These are phyloP conservation scores for Tonatia bakeri DNA, from an alignment of 2,113 vertebrate genomes.

Conservation along the genomic window DNA sequence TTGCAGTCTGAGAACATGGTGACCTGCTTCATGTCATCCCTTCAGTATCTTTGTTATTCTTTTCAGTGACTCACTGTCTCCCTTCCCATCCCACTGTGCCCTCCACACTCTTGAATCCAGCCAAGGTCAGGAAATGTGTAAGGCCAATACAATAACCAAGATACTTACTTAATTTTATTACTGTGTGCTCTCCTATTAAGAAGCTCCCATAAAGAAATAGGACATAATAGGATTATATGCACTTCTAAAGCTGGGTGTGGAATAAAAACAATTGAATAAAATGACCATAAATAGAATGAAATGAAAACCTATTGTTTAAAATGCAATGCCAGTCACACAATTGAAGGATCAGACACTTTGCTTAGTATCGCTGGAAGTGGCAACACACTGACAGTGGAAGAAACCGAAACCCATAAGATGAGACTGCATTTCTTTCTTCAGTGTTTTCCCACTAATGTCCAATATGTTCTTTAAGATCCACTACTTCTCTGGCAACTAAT, in stretches of 20 bases:
- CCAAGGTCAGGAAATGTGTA: slow-evolving; percentile 26
- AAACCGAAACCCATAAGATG: not conserved
- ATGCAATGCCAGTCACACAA: not conserved
- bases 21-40: not conserved
- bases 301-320: slow-evolving; percentile 41
- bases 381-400: not conserved
- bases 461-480: not conserved
- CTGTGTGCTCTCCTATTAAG: slow-evolving; percentile 36
- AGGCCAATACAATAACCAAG: not conserved
- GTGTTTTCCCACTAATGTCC: not conserved
- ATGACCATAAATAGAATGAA: slow-evolving; percentile 63
- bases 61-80: not conserved
- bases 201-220: slow-evolving; percentile 50
- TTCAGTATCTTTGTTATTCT: not conserved
- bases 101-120: slow-evolving; percentile 40
- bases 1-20: not conserved
- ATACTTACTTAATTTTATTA: slow-evolving; percentile 48
- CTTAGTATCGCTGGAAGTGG: not conserved
- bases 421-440: not conserved
- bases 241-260: slow-evolving; percentile 51
- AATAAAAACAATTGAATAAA: slow-evolving; percentile 71
- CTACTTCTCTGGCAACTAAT: slow-evolving; percentile 29
- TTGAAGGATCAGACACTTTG: not conserved
- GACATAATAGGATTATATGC: slow-evolving; percentile 60
- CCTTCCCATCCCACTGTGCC: not conserved